Base-by-base conservation (phyloP, 1,140 invertebrate species). In the Drosophila virilis region DNA sequence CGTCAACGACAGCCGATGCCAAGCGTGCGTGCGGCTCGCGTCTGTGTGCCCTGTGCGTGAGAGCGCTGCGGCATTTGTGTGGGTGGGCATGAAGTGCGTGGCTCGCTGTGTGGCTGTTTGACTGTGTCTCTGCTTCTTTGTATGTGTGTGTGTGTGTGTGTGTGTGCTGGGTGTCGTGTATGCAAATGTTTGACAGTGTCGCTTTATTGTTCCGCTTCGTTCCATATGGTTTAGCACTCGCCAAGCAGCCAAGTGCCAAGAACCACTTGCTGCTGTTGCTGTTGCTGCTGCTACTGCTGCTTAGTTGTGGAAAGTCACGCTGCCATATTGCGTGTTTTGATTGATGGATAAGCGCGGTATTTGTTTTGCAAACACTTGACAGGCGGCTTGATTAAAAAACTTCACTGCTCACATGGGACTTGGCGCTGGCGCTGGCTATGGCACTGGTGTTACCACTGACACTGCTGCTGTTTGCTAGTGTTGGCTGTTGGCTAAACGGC, bases 371-470 rank as follows among this genome's bases (percentile, higher is more conserved):
- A 89, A 91, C 89, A 91, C 82, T 90, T 91, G 90, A 91, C 90
- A 91, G 82, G 90, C 82, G 84, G 78, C 85, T 91, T 91, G 90
- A 91, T 91, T 91, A 91, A 91, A 91, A 91, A 91, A 91, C 90
- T 91, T 88, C 90, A 91, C 90, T 79, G 90, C 85, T 91, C 90
- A 91, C 90, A 91, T 91, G 90, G 90, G 90, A 91, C 90, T 77
- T 60, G 42, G 17, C 43, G 6, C 50, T 70, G 61, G n/a, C 28
- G 38, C 32, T 52, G 28, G 22, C 48, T n/a, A 6, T 55, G 46
- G 32, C 6, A 33, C 43, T 48, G 57, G 9, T 48, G 51, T 33
- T 57, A 46, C 43, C 13, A 38, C 15, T 35, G 32, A 15, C 51
- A 57, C 45, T 57, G 32, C n/a, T 32, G 52, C 37, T 35, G 13